A percentile compares a stretch with the other conserved stretches of the same genome.
phyloP scores from a whole-genome alignment of 1,140 invertebrate species.

The Helicoverpa armigera region DNA sequence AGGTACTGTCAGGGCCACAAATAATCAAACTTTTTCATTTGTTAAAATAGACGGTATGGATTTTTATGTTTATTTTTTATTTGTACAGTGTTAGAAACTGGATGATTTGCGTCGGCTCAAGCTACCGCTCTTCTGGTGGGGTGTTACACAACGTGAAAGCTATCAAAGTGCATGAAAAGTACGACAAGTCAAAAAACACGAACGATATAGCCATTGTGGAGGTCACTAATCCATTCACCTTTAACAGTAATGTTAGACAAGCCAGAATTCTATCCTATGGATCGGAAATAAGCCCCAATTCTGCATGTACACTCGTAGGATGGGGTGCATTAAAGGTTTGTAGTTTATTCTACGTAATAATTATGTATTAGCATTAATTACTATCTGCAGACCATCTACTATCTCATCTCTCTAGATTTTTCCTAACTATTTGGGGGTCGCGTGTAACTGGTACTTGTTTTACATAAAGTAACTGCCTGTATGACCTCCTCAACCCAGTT shows the following conservation, averaged over 20 bases:
- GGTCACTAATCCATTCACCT: conserved; percentile 63
- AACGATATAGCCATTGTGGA: conserved; percentile 77
- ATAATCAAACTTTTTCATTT: no score
- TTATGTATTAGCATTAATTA: no score
- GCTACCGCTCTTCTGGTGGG: conserved; percentile 71
- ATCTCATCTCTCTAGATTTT: no score
- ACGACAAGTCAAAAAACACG: conserved; percentile 73
- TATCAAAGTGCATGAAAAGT: conserved; percentile 71
- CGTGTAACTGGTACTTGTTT: no score
- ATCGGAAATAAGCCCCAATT: conserved; percentile 66
- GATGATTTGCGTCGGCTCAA: conserved; percentile 76
- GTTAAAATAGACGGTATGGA: no score
- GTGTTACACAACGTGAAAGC: conserved; percentile 69
- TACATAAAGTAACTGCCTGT: no score
- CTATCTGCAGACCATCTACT: no score
- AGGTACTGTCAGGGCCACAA: no score
- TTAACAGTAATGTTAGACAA: conserved; percentile 69
- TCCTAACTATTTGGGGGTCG: no score
- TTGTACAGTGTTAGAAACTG: conserved; percentile 52
- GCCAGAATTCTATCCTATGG: conserved; percentile 71
- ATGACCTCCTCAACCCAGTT: no score
- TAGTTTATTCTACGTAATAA: not conserved
- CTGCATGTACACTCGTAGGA: conserved; percentile 69
- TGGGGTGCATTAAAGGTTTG: conserved; percentile 77
- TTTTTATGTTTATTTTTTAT: no score